Percentiles rank a stretch among this genome's conserved stretches.
phyloP scores from a whole-genome alignment of 2,888 invertebrate genomes.

The Dynastes maya region DNA sequence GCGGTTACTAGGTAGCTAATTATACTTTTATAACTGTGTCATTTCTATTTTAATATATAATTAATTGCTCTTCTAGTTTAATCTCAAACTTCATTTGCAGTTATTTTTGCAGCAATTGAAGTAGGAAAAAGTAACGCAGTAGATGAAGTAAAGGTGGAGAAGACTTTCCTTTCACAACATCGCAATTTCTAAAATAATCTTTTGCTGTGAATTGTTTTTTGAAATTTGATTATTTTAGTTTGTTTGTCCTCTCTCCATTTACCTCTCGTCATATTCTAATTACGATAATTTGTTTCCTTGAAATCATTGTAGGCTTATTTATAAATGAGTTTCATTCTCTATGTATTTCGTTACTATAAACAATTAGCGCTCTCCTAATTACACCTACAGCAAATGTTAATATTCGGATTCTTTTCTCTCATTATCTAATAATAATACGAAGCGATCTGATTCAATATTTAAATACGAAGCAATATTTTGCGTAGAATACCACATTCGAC shows the following conservation, averaged over 20 bases:
- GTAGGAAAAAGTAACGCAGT: neutral
- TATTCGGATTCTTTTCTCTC: no score
- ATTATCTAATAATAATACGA: no score
- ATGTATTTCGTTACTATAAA: no score
- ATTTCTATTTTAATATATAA: neutral
- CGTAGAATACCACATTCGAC: no score
- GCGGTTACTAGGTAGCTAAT: neutral
- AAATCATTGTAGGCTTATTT: neutral
- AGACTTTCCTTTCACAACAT: neutral
- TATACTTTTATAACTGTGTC: neutral
- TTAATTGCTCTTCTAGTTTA: neutral
- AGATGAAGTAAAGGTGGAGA: neutral
- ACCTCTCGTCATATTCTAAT: conserved; percentile 11
- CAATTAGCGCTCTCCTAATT: no score
- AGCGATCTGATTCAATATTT: no score
- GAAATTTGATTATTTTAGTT: no score
- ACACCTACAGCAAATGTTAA: no score
- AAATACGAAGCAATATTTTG: no score
- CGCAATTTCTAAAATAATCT: neutral
- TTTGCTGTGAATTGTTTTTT: no score
- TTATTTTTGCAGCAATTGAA: neutral
- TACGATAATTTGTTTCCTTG: neutral
- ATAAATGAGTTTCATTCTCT: no score
- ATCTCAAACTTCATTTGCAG: neutral
- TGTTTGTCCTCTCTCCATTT: neutral